Evolutionary conservation across 2,888 invertebrate species (phyloP), one percentile per base, ranked within the genome.

Genomic region (Coelopa pilipes): DNA sequence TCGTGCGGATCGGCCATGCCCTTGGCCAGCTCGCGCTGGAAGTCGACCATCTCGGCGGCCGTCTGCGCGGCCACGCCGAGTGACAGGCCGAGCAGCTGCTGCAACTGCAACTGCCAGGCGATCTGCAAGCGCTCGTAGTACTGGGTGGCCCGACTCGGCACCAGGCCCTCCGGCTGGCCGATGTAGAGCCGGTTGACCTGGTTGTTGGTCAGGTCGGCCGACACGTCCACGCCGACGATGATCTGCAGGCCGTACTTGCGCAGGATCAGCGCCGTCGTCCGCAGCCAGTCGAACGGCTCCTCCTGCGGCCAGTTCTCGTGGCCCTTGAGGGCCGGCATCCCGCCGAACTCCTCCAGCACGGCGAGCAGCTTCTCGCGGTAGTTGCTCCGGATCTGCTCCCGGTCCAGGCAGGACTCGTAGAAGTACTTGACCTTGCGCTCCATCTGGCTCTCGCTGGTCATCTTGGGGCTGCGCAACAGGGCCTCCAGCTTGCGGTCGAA

Each of bases 341-440:
- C 87, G 1, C 85, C 85, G 50, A 85, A 81, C 57, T 85, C 85
- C 17, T 80, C 80, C 65, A 85, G 46, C 12, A 84, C 47, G 9
- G 57, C 63, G 0, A 86, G 59, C 19, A 85, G 21, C 9, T 81
- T 76, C 0, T 78, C 49, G 0, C 80, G 78, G 65, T 83, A 80
- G 9, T 77, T 74, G 13, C 60, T n/a, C 7, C 60, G 13, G 1
- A 74, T 49, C 0, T 73, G 24, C 4, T 47, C 50, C 1, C 76
- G 72, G 34, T 82, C 78, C 55, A 84, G 73, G 49, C 86, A 86
- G 0, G 87, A 87, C 5, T 86, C 84, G 60, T 84, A 85, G 66
- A 86, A 86, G 47, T 85, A 86, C 75, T 85, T 87, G 0, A 85
- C 82, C 3, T 80, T 80, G 10, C 81, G 81, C 47, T 83, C 84